Percentiles rank a stretch among this genome's conserved stretches.
Evolutionary conservation across 2,888 invertebrate genomes (phyloP).

Genomic region (Acholoe squamosa): DNA sequence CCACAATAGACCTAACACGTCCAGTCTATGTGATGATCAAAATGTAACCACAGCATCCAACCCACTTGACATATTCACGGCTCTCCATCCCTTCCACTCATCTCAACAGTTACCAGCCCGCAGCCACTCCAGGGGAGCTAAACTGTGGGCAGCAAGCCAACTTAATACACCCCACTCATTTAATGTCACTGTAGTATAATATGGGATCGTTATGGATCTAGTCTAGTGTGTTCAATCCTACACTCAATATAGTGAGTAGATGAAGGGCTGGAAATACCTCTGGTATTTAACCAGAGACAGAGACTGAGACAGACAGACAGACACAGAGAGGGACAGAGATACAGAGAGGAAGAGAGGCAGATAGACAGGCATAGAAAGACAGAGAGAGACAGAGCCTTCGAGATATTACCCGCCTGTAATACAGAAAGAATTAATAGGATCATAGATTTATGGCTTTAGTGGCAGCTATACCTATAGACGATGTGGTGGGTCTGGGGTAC

Average conservation of each 20-base stretch:
- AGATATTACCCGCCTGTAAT: no score
- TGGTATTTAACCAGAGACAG: neutral
- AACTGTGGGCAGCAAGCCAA: neutral
- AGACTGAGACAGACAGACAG: no score
- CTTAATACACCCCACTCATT: neutral
- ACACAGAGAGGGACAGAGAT: no score
- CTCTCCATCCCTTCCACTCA: no score
- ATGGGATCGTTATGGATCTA: neutral
- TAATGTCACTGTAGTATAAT: neutral
- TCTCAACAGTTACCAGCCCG: no score
- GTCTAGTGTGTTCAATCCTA: neutral
- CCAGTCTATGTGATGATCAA: neutral
- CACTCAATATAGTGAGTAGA: neutral
- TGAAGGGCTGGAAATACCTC: neutral
- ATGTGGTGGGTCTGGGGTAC: no score
- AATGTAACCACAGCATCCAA: neutral
- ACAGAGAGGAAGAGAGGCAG: no score
- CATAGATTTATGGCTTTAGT: no score
- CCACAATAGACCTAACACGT: neutral
- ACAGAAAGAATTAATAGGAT: no score
- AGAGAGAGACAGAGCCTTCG: no score
- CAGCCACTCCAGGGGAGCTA: neutral
- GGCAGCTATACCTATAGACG: no score
- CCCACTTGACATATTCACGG: neutral
- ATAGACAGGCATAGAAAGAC: no score